phyloP scores from a whole-genome alignment of 2,888 invertebrate genomes.

The Netelia inedita region DNA sequence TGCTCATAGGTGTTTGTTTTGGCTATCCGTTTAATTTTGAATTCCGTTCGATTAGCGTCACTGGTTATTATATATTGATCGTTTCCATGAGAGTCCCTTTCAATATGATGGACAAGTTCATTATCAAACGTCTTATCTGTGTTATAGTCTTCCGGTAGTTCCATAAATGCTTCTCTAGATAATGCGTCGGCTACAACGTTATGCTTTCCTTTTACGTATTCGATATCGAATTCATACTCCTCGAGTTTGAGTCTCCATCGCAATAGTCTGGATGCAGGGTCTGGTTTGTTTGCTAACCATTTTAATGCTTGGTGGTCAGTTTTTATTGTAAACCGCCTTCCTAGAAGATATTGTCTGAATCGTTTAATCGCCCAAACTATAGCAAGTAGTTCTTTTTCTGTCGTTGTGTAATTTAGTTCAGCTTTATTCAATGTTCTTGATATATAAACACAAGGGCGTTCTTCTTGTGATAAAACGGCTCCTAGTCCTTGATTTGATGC shows the following conservation, averaged over 20 bases:
- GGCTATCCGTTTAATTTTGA: neutral
- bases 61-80: constrained; percentile 6
- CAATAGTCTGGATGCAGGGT: constrained; percentile 38
- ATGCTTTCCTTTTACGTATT: constrained; percentile 74
- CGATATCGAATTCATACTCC: constrained; percentile 76
- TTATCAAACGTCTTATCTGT: constrained; percentile 77
- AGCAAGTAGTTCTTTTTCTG: constrained; percentile 72
- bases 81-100: neutral
- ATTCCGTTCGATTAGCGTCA: neutral
- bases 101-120: constrained; percentile 5
- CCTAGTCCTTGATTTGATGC: constrained; percentile 77
- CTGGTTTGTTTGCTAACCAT: constrained; percentile 72
- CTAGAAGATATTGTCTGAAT: constrained; percentile 72
- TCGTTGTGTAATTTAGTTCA: constrained; percentile 67
- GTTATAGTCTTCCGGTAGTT: constrained; percentile 74
- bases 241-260: constrained; percentile 71
- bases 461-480: constrained; percentile 79
- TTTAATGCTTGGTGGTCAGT: constrained; percentile 78
- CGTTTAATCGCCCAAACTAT: constrained; percentile 70
- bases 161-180: constrained; percentile 75
- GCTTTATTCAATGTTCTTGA: constrained; percentile 73
- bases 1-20: neutral
- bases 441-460: constrained; percentile 78
- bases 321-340: constrained; percentile 68
- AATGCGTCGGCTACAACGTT: constrained; percentile 78